Evolutionary conservation across 2,113 vertebrate species (phyloP).

Genomic region (Amblyornis subalaris): DNA sequence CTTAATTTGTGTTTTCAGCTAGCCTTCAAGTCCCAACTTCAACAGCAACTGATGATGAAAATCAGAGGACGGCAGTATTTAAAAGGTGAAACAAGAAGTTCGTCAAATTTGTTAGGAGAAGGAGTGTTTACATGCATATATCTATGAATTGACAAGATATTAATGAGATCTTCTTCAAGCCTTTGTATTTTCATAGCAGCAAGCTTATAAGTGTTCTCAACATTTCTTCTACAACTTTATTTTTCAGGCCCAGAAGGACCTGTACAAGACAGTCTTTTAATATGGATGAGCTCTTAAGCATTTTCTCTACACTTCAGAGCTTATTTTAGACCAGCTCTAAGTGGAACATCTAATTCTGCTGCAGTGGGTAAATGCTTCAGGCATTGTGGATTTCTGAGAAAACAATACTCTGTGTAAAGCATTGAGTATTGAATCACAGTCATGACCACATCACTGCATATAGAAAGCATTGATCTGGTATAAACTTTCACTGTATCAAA

Average conservation of each 20-base stretch:
- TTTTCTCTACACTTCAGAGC: background rate
- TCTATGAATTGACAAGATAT: background rate
- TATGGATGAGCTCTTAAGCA: background rate
- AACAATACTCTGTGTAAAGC: background rate
- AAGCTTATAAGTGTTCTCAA: background rate
- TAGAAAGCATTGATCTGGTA: background rate
- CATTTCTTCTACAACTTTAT: background rate
- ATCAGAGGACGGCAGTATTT: background rate
- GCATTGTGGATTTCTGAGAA: background rate
- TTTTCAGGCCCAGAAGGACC: background rate
- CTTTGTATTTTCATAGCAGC: background rate
- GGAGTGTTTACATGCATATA: background rate
- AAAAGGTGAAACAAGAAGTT: background rate
- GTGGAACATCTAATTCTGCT: background rate
- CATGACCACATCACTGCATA: background rate
- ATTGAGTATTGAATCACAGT: background rate
- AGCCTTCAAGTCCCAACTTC: background rate
- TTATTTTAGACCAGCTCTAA: background rate
- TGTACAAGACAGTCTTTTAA: background rate
- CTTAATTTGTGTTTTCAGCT: background rate
- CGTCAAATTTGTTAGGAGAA: background rate
- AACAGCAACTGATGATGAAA: background rate
- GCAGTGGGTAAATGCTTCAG: background rate
- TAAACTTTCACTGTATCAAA: background rate
- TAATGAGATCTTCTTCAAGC: background rate